Evolutionary conservation across 2,113 vertebrate genomes (phyloP), one percentile per base, ranked within the genome.

Genomic region (Riparia riparia): DNA sequence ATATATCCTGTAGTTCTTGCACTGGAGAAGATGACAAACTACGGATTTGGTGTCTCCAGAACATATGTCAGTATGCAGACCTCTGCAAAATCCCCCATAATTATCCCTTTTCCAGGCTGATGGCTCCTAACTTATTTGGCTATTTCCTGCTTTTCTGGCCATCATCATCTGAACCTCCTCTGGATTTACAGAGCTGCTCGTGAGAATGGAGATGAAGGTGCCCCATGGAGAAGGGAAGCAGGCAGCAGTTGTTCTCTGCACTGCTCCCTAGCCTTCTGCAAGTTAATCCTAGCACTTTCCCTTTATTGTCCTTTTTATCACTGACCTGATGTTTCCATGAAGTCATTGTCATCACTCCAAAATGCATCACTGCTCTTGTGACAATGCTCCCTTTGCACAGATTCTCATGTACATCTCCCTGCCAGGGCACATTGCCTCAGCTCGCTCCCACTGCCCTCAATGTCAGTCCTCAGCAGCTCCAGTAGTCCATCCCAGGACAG

Each of bases 361-460:
- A 95, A 51, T 0, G 7, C 82, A 72, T 10, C 57, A 44, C 9
- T 8, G 2, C 26, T 82, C 66, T 25, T 26, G 18, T 64, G 49
- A 66, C 47, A 51, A 5, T 0, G 39, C 15, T 32, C 32, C 39
- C 49, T 41, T 56, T 19, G 41, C 5, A 1, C 1, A 1, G 57
- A 68, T 57, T 42, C 57, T 32, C 16, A 11, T 7, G 53, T 54
- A 14, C 31, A 4, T 8, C 68, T 73, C 65, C 22, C 39, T 0
- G 0, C 7, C 0, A 0, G 65, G 31, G 22, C 5, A 1, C 10
- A 0, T 39, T 1, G 1, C 76, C 45, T n/a, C 47, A 29, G 76
- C 45, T 60, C 10, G 0, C 64, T 76, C 68, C 57, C 42, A 3
- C 24, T 64, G 34, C 12, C 13, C 41, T 10, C 22, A 3, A 12